These are phyloP conservation scores for Epinephelus fuscoguttatus DNA, from an alignment of 2,113 vertebrate genomes.

Conservation along the genomic window DNA sequence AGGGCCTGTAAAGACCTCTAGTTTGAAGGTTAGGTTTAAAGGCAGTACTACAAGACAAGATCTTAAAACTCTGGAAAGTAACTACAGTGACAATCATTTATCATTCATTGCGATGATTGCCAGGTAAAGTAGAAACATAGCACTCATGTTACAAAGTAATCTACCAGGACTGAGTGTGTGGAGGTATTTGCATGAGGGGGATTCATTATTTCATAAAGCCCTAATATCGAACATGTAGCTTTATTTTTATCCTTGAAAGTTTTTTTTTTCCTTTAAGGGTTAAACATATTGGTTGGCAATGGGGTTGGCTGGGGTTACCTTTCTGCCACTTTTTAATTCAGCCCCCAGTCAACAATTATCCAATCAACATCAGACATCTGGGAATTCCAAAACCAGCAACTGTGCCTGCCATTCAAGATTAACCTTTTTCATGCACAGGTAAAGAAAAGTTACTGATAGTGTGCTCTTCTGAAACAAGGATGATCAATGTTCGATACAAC, in stretches of 20 bases:
- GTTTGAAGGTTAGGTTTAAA: no score
- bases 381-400: neutral
- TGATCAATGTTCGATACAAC: slow-evolving; percentile 2
- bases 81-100: neutral
- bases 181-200: neutral
- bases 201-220: neutral
- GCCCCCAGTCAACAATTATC: neutral
- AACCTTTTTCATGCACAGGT: neutral
- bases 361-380: neutral
- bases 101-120: neutral
- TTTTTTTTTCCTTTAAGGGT: neutral
- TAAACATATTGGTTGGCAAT: slow-evolving; percentile 2
- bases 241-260: no score
- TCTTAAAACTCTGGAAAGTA: neutral
- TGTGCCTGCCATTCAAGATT: neutral
- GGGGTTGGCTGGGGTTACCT: neutral
- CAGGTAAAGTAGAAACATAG: neutral
- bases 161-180: neutral
- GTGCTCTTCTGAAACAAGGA: neutral
- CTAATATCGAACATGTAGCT: neutral
- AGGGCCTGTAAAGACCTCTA: no score
- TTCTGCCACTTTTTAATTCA: neutral
- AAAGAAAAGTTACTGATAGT: neutral
- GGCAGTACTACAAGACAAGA: neutral
- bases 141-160: neutral